A percentile compares a stretch with the other conserved stretches of the same genome.
Conservation (phyloP, 2,113 vertebrate genomes). For the Hippocampus guttulatus region DNA sequence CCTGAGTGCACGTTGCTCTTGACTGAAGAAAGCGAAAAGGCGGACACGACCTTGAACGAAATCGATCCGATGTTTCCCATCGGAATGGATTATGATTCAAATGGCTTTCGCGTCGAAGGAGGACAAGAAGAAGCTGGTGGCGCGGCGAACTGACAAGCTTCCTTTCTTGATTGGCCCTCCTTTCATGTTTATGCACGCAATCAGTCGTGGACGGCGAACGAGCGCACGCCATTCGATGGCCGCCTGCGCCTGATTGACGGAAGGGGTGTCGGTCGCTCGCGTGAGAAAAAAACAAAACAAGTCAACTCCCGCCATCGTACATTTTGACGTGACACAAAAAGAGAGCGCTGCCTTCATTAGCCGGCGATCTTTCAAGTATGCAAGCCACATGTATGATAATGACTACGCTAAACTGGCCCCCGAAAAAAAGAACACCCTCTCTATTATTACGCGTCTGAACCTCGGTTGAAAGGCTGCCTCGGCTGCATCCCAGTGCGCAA, state of each 20-base stretch:
- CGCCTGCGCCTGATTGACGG: constrained; percentile 49
- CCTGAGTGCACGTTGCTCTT: not conserved
- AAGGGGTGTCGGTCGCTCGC: constrained; percentile 41
- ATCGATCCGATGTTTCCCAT: constrained; percentile 22
- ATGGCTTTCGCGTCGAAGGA: not conserved
- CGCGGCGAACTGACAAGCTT: constrained; percentile 23
- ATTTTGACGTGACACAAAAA: not conserved
- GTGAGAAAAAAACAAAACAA: not conserved
- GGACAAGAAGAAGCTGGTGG: constrained; percentile 1
- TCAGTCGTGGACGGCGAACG: constrained; percentile 24
- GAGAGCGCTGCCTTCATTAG: not conserved
- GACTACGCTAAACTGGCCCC: not conserved
- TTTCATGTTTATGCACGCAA: constrained; percentile 31
- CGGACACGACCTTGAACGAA: constrained; percentile 29
- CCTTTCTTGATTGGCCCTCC: constrained; percentile 15
- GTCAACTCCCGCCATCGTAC: not conserved
- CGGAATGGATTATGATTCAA: constrained; percentile 19
- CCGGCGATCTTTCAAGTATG: not conserved
- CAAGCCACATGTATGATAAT: not conserved
- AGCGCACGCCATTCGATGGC: constrained; percentile 43
- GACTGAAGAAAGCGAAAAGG: not conserved
- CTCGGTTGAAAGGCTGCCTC: not conserved
- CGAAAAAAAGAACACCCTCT: not conserved
- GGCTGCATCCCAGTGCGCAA: not conserved
- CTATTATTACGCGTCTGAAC: constrained; percentile 2